Evolutionary conservation across 37 sponge, comb jelly and placozoan genomes (phyloP), one percentile per base, ranked within the genome.

Genomic region (Ianthella basta): DNA sequence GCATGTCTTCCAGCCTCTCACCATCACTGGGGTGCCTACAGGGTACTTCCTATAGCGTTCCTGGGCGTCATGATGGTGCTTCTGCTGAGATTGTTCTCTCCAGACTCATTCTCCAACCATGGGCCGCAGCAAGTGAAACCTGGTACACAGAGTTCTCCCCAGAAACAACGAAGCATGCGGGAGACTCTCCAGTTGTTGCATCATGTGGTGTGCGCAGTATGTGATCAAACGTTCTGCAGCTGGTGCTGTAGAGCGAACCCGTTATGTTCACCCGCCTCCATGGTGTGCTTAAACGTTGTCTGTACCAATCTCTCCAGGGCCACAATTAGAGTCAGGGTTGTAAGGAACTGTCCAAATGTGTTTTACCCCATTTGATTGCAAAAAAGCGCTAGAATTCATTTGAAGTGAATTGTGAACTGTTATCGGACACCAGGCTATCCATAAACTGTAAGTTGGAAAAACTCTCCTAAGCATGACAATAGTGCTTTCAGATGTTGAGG

Each of bases 11-110:
- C 3, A 14, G 54, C 21, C 59, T 32, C 54, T 54, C 8, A 79
- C 80, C 8, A 36, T 27, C 24, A 79, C 81, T 59, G 20, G 54
- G 33, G 34, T 29, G 14, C 81, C 81, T 1, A 80, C 59, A 56
- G 16, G 21, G 12, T 56, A 56, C 34, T 80, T 5, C 18, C 36
- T 35, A 4, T 16, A 29, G 16, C 34, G 18, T 27, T 5, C 20
- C n/a, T n/a, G 27, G 19, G 60, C 25, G 54, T 79, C 80, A 79
- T 79, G 57, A 41, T 53, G 56, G 15, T 12, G 30, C 34, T 79
- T 79, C 80, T 79, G 80, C 19, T 15, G 4, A 15, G 80, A 55
- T 79, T 79, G 80, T 24, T 55, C n/a, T 21, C 8, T 6, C 10
- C 30, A 6, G 13, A 79, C 80, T 21, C 30, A 19, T 8, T 33